Percentiles rank a stretch among this genome's conserved stretches.
Evolutionary conservation across 1,140 invertebrate species (phyloP).

Genomic region (Choristoneura fumiferana): DNA sequence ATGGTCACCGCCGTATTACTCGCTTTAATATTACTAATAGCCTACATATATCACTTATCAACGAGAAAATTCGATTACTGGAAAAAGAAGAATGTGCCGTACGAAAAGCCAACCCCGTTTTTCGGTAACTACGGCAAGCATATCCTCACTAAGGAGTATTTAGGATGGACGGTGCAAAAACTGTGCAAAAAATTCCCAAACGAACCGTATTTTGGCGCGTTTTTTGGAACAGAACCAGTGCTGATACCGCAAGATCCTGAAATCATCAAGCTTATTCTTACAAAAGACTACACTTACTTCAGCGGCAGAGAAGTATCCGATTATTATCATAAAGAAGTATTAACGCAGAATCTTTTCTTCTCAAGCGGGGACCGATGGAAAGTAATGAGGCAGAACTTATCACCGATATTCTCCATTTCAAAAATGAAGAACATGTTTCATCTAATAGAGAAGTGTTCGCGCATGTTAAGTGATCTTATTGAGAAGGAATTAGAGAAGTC

Average conservation of each 20-base stretch:
- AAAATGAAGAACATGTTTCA: conserved; percentile 81
- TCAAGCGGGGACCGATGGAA: conserved; percentile 77
- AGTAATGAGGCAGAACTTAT: conserved; percentile 77
- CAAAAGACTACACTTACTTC: conserved; percentile 78
- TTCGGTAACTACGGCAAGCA: conserved; percentile 65
- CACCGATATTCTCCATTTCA: conserved; percentile 79
- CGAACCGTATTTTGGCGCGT: conserved; percentile 61
- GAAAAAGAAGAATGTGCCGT: conserved; percentile 51
- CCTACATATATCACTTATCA: conserved; percentile 20
- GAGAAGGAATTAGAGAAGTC: conserved; percentile 31
- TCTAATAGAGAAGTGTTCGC: conserved; percentile 60
- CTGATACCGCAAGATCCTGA: conserved; percentile 70
- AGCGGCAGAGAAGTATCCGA: conserved; percentile 66
- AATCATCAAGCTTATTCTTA: conserved; percentile 69
- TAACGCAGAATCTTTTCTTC: conserved; percentile 56
- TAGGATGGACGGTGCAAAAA: conserved; percentile 26
- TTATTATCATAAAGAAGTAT: conserved; percentile 62
- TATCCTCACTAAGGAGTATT: conserved; percentile 40
- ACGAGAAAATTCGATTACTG: conserved; percentile 54
- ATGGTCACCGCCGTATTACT: background rate
- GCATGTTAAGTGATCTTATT: conserved; percentile 52
- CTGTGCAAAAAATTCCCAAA: conserved; percentile 45
- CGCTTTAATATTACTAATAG: background rate
- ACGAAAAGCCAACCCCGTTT: conserved; percentile 46
- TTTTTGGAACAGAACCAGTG: conserved; percentile 57